A percentile compares a stretch with the other conserved stretches of the same genome.
These are phyloP conservation scores for Neelides sp. DNA, from an alignment of 1,140 invertebrate species.

Conservation along the genomic window DNA sequence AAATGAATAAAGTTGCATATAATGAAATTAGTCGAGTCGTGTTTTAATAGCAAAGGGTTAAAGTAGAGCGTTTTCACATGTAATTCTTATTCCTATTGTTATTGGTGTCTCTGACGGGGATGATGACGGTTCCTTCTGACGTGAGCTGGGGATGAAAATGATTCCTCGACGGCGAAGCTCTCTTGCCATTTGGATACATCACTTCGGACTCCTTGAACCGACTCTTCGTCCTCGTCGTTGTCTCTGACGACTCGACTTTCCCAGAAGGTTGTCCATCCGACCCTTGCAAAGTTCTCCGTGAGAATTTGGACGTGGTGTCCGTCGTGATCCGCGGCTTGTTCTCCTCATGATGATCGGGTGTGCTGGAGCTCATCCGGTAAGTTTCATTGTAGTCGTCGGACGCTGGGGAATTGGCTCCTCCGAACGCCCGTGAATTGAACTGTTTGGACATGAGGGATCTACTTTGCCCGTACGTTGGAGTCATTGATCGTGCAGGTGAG, in stretches of 20 bases:
- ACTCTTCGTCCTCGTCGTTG: slow-evolving; percentile 52
- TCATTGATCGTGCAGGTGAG: slow-evolving; percentile 33
- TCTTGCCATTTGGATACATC: slow-evolving; percentile 29
- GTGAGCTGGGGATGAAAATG: slow-evolving; percentile 22
- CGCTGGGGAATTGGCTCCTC: slow-evolving; percentile 28
- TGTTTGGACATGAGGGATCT: slow-evolving; percentile 33
- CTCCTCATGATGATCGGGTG: slow-evolving; percentile 42
- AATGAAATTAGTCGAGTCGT: too few relatives aligned
- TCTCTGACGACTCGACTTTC: slow-evolving; percentile 53
- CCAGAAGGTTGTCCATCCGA: slow-evolving; percentile 47
- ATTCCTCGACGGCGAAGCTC: slow-evolving; percentile 19
- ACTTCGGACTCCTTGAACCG: slow-evolving; percentile 37
- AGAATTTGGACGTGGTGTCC: slow-evolving; percentile 51
- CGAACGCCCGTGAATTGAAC: slow-evolving; percentile 34
- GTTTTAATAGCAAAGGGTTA: too few relatives aligned
- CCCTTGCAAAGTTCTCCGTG: slow-evolving; percentile 49
- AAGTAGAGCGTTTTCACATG: too few relatives aligned
- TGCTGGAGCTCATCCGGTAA: slow-evolving; percentile 49
- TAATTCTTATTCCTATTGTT: slow-evolving; percentile 7
- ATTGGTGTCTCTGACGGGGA: slow-evolving; percentile 28
- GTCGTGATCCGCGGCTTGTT: slow-evolving; percentile 46
- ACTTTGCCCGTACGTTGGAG: slow-evolving; percentile 27
- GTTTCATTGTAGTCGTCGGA: slow-evolving; percentile 55
- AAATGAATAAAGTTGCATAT: too few relatives aligned
- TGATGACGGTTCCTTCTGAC: slow-evolving; percentile 25